Evolutionary conservation across 2,113 vertebrate genomes (phyloP).

Genomic region (Trichomycterus rosablanca): DNA sequence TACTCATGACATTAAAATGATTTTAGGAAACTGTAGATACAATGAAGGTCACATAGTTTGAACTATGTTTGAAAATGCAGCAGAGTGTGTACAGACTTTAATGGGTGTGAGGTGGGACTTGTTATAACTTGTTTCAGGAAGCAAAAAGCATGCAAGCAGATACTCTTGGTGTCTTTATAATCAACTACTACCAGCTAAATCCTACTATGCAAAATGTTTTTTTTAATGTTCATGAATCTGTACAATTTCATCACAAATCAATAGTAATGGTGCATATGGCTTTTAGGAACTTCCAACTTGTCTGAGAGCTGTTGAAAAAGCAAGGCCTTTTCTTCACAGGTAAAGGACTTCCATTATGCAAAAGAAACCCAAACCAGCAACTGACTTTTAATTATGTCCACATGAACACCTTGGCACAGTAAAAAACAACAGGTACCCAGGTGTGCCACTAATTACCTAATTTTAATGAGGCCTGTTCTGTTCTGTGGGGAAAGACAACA

Average conservation of each 20-base stretch:
- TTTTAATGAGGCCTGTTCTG: conserved; percentile 3
- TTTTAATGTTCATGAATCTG: too few relatives aligned
- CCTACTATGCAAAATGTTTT: too few relatives aligned
- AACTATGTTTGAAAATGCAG: too few relatives aligned
- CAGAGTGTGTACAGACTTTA: background rate
- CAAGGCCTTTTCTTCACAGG: background rate
- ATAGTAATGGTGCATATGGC: background rate
- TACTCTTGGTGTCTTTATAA: too few relatives aligned
- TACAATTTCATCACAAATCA: too few relatives aligned
- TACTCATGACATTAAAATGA: too few relatives aligned
- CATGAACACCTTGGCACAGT: conserved; percentile 39
- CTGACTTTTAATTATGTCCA: conserved; percentile 45
- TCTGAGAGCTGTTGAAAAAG: background rate
- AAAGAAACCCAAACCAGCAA: conserved; percentile 42
- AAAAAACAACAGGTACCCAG: conserved; percentile 16
- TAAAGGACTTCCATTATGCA: conserved; percentile 14
- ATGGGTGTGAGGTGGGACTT: background rate
- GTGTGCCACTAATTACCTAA: conserved; percentile 44
- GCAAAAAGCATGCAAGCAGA: too few relatives aligned
- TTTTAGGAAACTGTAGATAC: too few relatives aligned
- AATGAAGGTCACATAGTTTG: too few relatives aligned
- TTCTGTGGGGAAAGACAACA: background rate
- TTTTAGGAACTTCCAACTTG: background rate
- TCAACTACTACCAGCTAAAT: too few relatives aligned
- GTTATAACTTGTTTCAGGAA: conserved; percentile 5